Evolutionary conservation across 2,888 invertebrate genomes (phyloP), one percentile per base, ranked within the genome.

Genomic region (Cephonodes hylas): DNA sequence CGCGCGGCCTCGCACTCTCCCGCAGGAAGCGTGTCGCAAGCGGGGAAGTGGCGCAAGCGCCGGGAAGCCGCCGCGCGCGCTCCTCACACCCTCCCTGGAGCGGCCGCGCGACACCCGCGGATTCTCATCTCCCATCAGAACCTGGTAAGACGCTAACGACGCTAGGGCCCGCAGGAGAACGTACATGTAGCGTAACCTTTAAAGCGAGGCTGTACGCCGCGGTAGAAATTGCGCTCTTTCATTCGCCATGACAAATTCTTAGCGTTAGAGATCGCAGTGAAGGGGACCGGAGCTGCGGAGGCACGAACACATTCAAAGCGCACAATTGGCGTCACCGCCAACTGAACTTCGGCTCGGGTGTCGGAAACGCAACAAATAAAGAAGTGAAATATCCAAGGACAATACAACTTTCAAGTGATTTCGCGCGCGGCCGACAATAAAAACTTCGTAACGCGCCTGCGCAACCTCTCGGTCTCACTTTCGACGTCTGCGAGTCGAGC

Each of bases 351-450:
- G 84, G 80, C 81, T 85, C 81, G 81, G 83, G 83, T 88, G 86
- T 89, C 88, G 89, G 89, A 90, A 91, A 90, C 84, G 85, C 83
- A 82, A 82, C 83, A 85, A 89, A 89, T 90, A 91, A 90, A 90
- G 86, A 89, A 91, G 88, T 91, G 89, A 91, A 91, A 90, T 89
- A 91, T 84, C 89, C 91, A 92, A 92, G 92, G 91, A 91, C 91
- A 91, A 87, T 86, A 86, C 88, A 88, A 91, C 91, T 91, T 92
- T 92, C 92, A 88, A 92, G 88, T 89, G 91, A 92, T 91, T 91
- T 92, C 92, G 90, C 90, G 90, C 89, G 88, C 89, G 80, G 86
- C 88, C 89, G 88, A 89, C 90, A 88, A 88, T 90, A 91, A 92
- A 90, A 92, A 91, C 91, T 91, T 88, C 88, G 91, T 89, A 89